These are phyloP conservation scores for Dolichopus griseipennis DNA, from an alignment of 2,888 invertebrate genomes.

Conservation along the genomic window DNA sequence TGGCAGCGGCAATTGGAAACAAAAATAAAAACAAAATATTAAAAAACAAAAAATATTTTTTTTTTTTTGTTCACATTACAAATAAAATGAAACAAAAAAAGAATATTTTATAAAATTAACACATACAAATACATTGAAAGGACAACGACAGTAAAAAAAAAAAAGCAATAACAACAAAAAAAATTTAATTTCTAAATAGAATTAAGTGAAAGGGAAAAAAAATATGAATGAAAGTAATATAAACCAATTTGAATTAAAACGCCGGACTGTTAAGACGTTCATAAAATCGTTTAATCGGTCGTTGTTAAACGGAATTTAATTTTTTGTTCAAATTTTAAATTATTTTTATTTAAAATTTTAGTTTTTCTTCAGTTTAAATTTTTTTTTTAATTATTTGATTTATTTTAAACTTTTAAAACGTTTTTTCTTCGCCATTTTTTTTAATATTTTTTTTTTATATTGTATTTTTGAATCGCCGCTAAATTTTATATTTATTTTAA, in stretches of 20 bases:
- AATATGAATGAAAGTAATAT: not conserved
- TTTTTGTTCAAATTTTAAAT: not conserved
- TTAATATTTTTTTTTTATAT: too few species aligned
- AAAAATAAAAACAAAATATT: not conserved
- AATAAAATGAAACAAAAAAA: not conserved
- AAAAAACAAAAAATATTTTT: not conserved
- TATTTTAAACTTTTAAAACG: too few species aligned
- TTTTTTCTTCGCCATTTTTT: too few species aligned
- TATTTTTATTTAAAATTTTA: not conserved
- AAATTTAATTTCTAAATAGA: not conserved
- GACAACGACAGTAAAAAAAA: not conserved
- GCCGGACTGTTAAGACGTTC: not conserved
- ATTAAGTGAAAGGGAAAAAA: not conserved
- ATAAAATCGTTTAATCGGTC: not conserved
- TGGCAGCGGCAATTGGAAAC: not conserved
- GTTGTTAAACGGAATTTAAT: too few species aligned
- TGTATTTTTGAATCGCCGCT: too few species aligned
- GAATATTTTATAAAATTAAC: not conserved
- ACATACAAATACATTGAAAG: not conserved
- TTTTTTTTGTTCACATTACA: too few species aligned
- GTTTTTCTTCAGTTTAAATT: not conserved
- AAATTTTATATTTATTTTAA: too few species aligned
- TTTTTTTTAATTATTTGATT: not conserved
- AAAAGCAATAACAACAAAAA: not conserved
- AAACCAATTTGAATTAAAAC: slow-evolving; percentile 1